phyloP scores from a whole-genome alignment of 2,797 vertebrate genomes.

The Sciurus vulgaris region DNA sequence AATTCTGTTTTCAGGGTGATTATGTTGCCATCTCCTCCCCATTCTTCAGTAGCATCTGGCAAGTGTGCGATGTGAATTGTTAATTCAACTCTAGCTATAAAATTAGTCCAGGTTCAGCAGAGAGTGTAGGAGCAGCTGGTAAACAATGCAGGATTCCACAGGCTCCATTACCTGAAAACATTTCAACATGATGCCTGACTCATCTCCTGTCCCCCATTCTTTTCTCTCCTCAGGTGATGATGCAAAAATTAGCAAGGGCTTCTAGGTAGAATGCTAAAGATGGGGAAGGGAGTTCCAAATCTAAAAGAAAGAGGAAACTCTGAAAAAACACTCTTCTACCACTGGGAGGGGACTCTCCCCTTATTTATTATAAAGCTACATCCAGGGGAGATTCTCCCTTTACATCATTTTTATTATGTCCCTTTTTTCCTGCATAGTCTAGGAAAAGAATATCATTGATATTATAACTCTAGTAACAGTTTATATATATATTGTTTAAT shows the following conservation, averaged over 20 bases:
- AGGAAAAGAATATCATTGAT: not conserved
- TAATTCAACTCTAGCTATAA: slow-evolving; percentile 83
- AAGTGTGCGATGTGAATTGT: slow-evolving; percentile 77
- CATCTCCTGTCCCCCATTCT: not conserved
- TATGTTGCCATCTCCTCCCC: slow-evolving; percentile 77
- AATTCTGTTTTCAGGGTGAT: slow-evolving; percentile 80
- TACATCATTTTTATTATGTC: not conserved
- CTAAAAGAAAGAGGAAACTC: not conserved
- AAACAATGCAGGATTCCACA: slow-evolving; percentile 78
- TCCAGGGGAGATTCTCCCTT: not conserved
- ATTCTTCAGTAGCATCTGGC: slow-evolving; percentile 84
- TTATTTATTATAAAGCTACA: not conserved
- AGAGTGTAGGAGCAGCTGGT: slow-evolving; percentile 77
- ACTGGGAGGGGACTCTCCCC: not conserved
- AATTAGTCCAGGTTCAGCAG: slow-evolving; percentile 82
- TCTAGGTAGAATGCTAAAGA: slow-evolving; percentile 13
- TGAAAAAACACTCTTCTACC: not conserved
- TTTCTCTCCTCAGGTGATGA: not conserved
- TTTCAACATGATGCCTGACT: slow-evolving; percentile 67
- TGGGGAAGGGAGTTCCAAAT: not conserved
- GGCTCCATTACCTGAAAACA: slow-evolving; percentile 76
- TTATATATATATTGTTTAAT: not conserved
- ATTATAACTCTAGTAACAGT: not conserved
- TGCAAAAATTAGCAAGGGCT: slow-evolving; percentile 44
- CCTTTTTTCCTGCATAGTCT: not conserved